Conservation (phyloP, 2,797 vertebrate genomes). For the Heterohyrax brucei region DNA sequence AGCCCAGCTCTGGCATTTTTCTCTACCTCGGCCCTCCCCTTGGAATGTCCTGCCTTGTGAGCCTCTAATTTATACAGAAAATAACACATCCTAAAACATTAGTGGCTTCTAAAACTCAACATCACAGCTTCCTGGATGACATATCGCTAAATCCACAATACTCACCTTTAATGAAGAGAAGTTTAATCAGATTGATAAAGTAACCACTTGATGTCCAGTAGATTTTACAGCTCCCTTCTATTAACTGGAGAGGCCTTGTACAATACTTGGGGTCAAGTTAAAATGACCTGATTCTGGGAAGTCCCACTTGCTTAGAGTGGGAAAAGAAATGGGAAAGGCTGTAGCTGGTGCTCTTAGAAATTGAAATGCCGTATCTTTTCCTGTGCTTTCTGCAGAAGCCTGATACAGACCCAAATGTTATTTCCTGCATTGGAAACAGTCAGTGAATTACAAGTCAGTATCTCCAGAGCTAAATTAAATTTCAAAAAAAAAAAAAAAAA, state of each 20-base stretch:
- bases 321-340: neutral
- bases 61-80: slow-evolving; percentile 52
- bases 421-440: neutral
- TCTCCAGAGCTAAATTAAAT: neutral
- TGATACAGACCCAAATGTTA: neutral
- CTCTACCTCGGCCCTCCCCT: neutral
- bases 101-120: neutral
- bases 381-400: neutral
- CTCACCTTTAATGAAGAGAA: neutral
- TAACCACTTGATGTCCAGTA: neutral
- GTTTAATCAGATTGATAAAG: neutral
- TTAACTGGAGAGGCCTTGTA: neutral
- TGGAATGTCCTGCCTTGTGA: neutral
- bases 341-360: neutral
- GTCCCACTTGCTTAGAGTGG: neutral
- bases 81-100: neutral
- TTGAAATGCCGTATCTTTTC: neutral
- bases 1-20: neutral
- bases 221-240: neutral
- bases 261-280: neutral
- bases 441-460: neutral
- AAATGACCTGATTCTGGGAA: neutral
- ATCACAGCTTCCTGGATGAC: neutral
- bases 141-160: neutral
- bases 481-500: neutral